phyloP scores from a whole-genome alignment of 1,140 invertebrate genomes.

The Drosophila ambigua region DNA sequence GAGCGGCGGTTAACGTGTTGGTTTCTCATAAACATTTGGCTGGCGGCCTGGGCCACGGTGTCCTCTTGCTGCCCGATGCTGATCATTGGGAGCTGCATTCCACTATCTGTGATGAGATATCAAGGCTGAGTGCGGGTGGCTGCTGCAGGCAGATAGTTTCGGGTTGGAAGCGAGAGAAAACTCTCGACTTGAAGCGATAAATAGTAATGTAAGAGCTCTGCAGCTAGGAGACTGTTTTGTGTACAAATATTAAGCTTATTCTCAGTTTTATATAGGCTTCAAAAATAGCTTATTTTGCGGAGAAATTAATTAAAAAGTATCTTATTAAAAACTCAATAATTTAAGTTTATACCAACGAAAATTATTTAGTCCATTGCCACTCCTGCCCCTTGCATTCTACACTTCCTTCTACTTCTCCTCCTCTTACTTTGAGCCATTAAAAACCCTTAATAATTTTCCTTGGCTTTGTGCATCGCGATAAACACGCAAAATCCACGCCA shows the following conservation, averaged over 20 bases:
- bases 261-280: too few species aligned
- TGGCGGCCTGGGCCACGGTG: background rate
- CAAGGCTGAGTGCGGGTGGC: constrained; percentile 1
- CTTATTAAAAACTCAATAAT: too few species aligned
- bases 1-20: constrained; percentile 15
- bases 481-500: constrained; percentile 70
- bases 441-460: constrained; percentile 58
- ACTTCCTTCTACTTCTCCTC: background rate
- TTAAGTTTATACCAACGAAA: too few species aligned
- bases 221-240: too few species aligned
- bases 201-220: too few species aligned
- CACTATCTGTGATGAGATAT: constrained; percentile 22
- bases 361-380: too few species aligned
- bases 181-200: too few species aligned
- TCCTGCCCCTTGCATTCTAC: too few species aligned
- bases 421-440: constrained; percentile 33
- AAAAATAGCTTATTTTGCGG: too few species aligned
- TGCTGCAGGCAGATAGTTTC: background rate
- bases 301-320: too few species aligned
- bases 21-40: constrained; percentile 41
- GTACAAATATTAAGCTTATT: too few species aligned
- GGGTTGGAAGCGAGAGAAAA: background rate
- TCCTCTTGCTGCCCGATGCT: constrained; percentile 25
- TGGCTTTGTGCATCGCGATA: constrained; percentile 63
- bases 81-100: constrained; percentile 28